Evolutionary conservation across 1,140 invertebrate genomes (phyloP), one percentile per base, ranked within the genome.

Genomic region (Drepana arcuata): DNA sequence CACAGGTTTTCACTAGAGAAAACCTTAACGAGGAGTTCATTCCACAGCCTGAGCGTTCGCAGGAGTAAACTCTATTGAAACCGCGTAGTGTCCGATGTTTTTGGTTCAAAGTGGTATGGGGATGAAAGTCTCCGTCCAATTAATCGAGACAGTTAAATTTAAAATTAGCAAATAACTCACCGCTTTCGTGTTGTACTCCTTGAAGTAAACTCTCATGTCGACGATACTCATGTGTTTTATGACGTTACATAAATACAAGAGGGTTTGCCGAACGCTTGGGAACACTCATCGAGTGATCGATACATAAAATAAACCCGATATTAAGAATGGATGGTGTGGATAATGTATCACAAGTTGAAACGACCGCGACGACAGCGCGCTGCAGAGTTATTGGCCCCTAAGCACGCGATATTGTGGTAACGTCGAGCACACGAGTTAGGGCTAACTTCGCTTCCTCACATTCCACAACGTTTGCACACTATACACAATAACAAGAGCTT

Each of bases 191-290:
- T 67, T 75, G 47, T 64, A 70, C 36, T 79, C 74, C 56, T 79
- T 79, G 54, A 79, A 79, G 45, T 79, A 79, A 29, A 79, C 68
- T 42, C 72, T 55, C 74, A 79, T 79, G 26, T 48, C 59, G 53
- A 39, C 53, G 34, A 45, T 21, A 48, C 71, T 79, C 74, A 57
- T 62, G 56, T 66, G 63, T 51, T 75, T 64, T 75, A 79, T 75
- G 74, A 56, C 34, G 16, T 51, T 34, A 60, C 74, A 75, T 79
- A 79, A 68, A 62, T 58, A 45, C 57, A 69, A 60, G 74, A 79
- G 57, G 52, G 33, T 41, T 37, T 27, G 24, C 33, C 13, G 16
- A 15, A 13, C 5, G 6, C 2, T 27, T 18, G 9, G 14, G 11
- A 27, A 7, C 16, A 28, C 28, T 16, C 6, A 21, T 9, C 9